These are phyloP conservation scores for Caenorhabditis latens DNA, from an alignment of 1,140 invertebrate genomes.

Conservation along the genomic window DNA sequence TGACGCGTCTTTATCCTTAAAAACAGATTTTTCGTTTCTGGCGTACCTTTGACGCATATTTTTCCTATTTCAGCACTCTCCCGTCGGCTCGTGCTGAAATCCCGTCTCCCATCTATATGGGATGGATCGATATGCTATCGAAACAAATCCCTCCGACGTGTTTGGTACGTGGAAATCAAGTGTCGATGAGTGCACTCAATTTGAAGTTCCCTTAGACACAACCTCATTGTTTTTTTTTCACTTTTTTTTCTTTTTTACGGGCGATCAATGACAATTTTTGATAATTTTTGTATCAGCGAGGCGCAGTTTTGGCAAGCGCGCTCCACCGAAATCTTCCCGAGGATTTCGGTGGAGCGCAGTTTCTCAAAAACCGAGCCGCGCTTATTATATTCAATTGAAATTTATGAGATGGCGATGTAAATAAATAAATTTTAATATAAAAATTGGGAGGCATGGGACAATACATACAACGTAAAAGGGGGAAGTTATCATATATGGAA, in stretches of 20 bases:
- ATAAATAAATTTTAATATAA: no score
- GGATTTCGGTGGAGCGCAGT: no score
- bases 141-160: neutral
- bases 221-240: neutral
- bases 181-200: conserved; percentile 10
- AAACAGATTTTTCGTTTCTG: neutral
- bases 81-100: conserved; percentile 27
- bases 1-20: neutral
- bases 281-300: no score
- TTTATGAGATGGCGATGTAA: no score
- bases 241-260: neutral
- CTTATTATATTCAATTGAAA: no score
- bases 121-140: conserved; percentile 38
- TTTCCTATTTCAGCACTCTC: neutral
- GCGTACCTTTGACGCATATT: neutral
- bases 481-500: no score
- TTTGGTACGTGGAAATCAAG: conserved; percentile 35
- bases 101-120: conserved; percentile 7
- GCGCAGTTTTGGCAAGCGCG: no score
- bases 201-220: conserved; percentile 10
- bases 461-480: no score
- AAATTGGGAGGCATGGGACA: no score
- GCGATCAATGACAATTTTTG: neutral
- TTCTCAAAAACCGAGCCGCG: no score
- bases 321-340: no score